Conservation (phyloP, 2,113 vertebrate species). For the Centropristis striata region DNA sequence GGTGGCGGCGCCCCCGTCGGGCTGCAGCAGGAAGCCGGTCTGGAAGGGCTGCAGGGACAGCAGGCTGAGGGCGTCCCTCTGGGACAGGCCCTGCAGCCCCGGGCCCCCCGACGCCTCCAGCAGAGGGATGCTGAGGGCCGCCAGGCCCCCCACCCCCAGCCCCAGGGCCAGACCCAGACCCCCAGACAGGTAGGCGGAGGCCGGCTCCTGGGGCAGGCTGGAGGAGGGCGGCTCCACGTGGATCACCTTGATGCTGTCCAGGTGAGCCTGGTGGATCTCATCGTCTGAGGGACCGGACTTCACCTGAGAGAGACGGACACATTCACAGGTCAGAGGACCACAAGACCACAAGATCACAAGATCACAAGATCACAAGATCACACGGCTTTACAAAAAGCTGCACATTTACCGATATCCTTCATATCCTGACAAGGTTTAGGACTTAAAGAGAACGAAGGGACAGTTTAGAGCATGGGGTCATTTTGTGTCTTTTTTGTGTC, state of each 20-base stretch:
- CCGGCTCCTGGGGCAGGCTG: conserved; percentile 93
- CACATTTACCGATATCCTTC: too few relatives aligned
- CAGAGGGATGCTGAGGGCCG: conserved; percentile 87
- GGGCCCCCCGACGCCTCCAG: conserved; percentile 84
- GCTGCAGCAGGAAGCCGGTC: conserved; percentile 93
- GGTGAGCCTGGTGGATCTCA: conserved; percentile 82
- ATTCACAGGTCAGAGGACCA: neutral
- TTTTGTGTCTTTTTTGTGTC: too few relatives aligned
- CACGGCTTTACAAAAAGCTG: too few relatives aligned
- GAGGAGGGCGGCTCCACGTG: conserved; percentile 90
- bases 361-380: too few relatives aligned
- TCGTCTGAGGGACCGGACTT: conserved; percentile 86
- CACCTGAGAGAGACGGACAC: conserved; percentile 64
- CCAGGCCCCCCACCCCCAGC: conserved; percentile 61
- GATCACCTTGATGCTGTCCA: conserved; percentile 91
- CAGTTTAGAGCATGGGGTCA: too few relatives aligned
- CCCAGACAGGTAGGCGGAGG: conserved; percentile 66
- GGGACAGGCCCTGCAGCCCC: conserved; percentile 89
- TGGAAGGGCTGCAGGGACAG: conserved; percentile 94
- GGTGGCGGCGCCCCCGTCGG: conserved; percentile 90
- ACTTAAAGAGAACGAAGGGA: too few relatives aligned
- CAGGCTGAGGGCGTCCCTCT: conserved; percentile 89
- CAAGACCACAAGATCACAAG: too few relatives aligned
- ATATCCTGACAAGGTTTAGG: too few relatives aligned
- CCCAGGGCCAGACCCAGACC: conserved; percentile 68